Percentiles rank a stretch among this genome's conserved stretches.
phyloP scores from a whole-genome alignment of 2,888 invertebrate species.

The Nephrotoma appendiculata region DNA sequence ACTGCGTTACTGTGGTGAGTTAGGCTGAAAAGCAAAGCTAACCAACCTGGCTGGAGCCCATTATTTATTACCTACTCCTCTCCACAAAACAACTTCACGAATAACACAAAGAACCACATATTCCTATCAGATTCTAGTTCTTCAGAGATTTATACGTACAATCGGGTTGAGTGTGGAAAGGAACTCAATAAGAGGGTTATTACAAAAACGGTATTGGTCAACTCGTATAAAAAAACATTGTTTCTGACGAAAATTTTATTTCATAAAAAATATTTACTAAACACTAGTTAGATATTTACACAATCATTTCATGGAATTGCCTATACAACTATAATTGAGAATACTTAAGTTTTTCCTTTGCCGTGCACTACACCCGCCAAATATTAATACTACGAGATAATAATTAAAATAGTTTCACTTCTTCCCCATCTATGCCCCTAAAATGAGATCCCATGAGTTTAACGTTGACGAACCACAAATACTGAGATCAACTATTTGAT shows the following conservation, averaged over 20 bases:
- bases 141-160: no score
- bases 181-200: no score
- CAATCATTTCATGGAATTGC: not conserved
- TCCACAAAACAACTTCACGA: no score
- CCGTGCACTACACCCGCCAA: not conserved
- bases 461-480: conserved; percentile 41
- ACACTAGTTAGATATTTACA: not conserved
- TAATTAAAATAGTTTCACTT: not conserved
- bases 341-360: not conserved
- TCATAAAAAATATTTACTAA: not conserved
- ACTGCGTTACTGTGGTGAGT: no score
- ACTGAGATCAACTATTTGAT: conserved; percentile 40
- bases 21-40: no score
- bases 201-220: no score
- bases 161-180: no score
- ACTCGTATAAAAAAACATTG: no score
- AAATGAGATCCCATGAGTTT: conserved; percentile 38
- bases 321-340: not conserved
- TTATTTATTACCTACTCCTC: no score
- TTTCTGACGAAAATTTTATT: not conserved
- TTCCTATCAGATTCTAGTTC: no score
- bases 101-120: no score
- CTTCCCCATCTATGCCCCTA: not conserved
- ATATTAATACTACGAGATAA: not conserved
- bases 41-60: no score